Base-by-base conservation (phyloP, 2,888 invertebrate genomes). In the Hydrotaea cyrtoneurina region DNA sequence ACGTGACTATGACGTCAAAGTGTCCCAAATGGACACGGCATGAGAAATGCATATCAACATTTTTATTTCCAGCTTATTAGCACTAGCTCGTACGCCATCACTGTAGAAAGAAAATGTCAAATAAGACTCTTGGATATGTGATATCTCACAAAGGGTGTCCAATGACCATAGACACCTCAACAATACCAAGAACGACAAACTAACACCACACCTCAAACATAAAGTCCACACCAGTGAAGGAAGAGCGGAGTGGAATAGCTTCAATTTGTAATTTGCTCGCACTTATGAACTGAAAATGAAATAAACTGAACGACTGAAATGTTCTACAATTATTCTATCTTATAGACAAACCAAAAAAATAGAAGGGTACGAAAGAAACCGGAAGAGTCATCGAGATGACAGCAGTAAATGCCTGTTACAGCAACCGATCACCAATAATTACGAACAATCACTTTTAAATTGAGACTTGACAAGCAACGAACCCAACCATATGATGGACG, bases 381-480 rank as follows among this genome's bases (percentile, higher is more conserved):
- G 62, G 62, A 62, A 62, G 62, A 31, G 31, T 31, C 62, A 62
- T 17, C 26, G 26, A 62, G 31, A 15, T 62, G 36, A 36, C 31
- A 62, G 36, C n/a, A 62, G 15, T 23, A 26, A 5, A 59, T 50
- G 31, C 36, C 31, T 31, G 17, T 62, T 36, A 17, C 31, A n/a
- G 10, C 26, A 62, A 31, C 31, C 31, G 62, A 62, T 62, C 62
- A 31, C 62, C 26, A 31, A 62, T n/a, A n/a, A n/a, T 62, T 62
- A 62, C 62, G 31, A 62, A 31, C 31, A 62, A 62, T 62, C 62
- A 62, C n/a, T 15, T 62, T 62, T 31, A 31, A 62, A 62, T 36
- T 62, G 17, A 62, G 62, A 62, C 62, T 62, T 15, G 31, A 31
- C 62, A 62, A 59, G 15, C 59, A 59, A 26, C 15, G 17, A 26